Conservation (phyloP, 2,888 invertebrate genomes). For the Cotesia congregata region DNA sequence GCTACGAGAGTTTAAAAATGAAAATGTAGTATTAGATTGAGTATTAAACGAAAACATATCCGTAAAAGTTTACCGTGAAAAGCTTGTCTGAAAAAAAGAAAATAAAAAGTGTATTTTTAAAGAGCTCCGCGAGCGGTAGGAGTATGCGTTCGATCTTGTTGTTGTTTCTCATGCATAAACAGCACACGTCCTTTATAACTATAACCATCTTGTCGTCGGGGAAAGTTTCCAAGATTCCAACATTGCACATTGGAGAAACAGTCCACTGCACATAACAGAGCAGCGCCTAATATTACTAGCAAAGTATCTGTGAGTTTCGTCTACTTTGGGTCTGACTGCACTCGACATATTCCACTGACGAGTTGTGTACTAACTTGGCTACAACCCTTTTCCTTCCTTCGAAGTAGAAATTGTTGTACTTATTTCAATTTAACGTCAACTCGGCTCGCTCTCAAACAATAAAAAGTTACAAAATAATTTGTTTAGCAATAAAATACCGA, state of each 20-base stretch:
- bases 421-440: not conserved
- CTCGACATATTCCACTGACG: slow-evolving; percentile 8
- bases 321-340: not conserved
- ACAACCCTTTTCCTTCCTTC: not conserved
- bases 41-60: too few species aligned
- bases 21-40: too few species aligned
- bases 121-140: not conserved
- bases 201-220: slow-evolving; percentile 9
- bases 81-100: not conserved
- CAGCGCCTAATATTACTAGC: not conserved
- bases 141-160: not conserved
- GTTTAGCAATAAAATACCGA: not conserved
- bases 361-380: not conserved
- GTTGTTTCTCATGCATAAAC: slow-evolving; percentile 9
- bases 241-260: not conserved
- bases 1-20: too few species aligned
- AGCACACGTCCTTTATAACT: slow-evolving; percentile 5
- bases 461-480: not conserved
- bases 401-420: not conserved
- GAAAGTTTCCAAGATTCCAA: not conserved
- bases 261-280: not conserved
- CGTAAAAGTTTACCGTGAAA: not conserved
- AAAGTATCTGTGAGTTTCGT: not conserved
- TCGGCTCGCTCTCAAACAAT: not conserved
- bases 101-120: not conserved